phyloP scores from a whole-genome alignment of 2,113 vertebrate species.

The Globicephala melas region DNA sequence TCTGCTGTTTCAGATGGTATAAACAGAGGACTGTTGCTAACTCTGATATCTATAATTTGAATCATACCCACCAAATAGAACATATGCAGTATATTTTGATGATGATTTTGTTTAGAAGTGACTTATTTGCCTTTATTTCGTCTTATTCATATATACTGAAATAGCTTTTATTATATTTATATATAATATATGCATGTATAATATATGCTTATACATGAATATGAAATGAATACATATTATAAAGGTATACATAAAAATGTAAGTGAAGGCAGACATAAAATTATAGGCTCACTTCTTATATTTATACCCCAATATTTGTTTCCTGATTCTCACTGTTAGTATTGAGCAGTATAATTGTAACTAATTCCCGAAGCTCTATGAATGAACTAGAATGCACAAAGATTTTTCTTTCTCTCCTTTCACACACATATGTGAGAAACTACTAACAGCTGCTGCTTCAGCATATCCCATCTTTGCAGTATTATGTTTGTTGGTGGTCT shows the following conservation, averaged over 20 bases:
- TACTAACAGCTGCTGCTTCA: constrained; percentile 59
- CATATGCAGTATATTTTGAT: constrained; percentile 68
- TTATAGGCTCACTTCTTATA: neutral
- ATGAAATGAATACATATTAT: neutral
- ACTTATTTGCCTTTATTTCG: neutral
- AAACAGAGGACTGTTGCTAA: constrained; percentile 77
- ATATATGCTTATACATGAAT: neutral
- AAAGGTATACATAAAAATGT: neutral
- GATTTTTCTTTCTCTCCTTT: constrained; percentile 56
- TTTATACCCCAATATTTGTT: neutral
- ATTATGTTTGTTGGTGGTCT: constrained; percentile 41
- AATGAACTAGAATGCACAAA: constrained; percentile 42
- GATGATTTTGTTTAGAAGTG: constrained; percentile 69
- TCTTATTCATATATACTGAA: neutral
- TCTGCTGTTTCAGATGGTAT: constrained; percentile 79
- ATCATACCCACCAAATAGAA: constrained; percentile 66
- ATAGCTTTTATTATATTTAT: neutral
- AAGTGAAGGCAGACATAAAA: constrained; percentile 11
- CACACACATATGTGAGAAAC: constrained; percentile 31
- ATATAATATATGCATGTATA: neutral
- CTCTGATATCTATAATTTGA: constrained; percentile 78
- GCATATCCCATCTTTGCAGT: neutral
- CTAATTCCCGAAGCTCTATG: constrained; percentile 55
- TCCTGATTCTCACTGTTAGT: neutral
- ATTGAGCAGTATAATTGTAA: constrained; percentile 26